Evolutionary conservation across 2,113 vertebrate species (phyloP).

Genomic region (Circaetus cinerascens): DNA sequence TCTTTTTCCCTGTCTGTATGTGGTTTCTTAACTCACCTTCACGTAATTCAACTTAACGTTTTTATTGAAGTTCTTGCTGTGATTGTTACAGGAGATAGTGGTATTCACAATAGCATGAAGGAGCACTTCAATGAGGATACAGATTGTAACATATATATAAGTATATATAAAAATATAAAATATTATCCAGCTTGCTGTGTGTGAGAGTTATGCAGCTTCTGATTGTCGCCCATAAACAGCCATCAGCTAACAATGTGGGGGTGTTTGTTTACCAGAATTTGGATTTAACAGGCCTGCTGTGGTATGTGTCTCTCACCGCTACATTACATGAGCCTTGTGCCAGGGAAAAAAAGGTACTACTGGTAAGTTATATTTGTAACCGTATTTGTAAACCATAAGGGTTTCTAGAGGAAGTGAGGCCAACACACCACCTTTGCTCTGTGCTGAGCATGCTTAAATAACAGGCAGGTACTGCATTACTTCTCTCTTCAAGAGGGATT

Average conservation of each 20-base stretch:
- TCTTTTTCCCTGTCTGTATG: not conserved
- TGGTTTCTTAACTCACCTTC: not conserved
- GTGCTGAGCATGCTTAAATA: not conserved
- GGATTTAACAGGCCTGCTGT: not conserved
- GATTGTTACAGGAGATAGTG: not conserved
- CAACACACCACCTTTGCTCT: not conserved
- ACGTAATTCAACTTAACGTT: not conserved
- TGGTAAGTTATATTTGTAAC: not conserved
- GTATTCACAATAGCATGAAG: not conserved
- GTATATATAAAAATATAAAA: not conserved
- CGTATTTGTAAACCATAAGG: too few species aligned
- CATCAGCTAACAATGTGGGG: not conserved
- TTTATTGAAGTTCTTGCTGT: not conserved
- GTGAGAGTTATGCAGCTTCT: not conserved
- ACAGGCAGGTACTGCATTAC: too few species aligned
- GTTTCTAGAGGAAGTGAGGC: not conserved
- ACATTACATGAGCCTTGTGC: accelerated
- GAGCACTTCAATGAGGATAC: not conserved
- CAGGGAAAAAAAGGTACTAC: not conserved
- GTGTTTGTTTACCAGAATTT: not conserved
- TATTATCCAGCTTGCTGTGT: not conserved
- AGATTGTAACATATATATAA: not conserved
- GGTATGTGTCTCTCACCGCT: accelerated
- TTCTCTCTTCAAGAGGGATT: not conserved
- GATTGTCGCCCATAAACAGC: not conserved